Evolutionary conservation across 2,113 vertebrate species (phyloP).

Genomic region (Propithecus coquereli): DNA sequence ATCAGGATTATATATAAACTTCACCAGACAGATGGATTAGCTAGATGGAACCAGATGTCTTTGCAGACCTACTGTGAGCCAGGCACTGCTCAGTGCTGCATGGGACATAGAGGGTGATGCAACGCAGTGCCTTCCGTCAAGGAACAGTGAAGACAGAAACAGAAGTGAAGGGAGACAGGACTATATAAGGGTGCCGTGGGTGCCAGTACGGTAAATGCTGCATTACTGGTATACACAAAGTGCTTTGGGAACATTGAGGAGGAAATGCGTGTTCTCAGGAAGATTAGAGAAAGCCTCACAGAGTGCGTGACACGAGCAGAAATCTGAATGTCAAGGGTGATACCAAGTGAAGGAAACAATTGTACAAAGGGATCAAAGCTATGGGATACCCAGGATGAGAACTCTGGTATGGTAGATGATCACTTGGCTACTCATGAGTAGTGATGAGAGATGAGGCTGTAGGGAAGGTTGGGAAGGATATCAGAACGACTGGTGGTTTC

Average conservation of each 20-base stretch:
- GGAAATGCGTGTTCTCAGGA: background rate
- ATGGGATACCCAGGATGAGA: background rate
- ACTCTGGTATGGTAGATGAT: background rate
- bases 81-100: rapidly evolving
- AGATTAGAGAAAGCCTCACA: background rate
- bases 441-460: background rate
- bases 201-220: background rate
- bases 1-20: background rate
- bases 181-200: background rate
- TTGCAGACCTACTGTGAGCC: background rate
- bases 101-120: too few species aligned
- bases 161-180: background rate
- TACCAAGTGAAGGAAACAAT: background rate
- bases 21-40: background rate
- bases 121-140: background rate
- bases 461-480: background rate
- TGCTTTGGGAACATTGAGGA: background rate
- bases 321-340: background rate
- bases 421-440: background rate
- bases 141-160: background rate
- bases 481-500: background rate
- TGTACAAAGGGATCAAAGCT: background rate
- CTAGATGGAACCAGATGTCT: background rate
- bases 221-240: background rate
- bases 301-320: background rate